Conservation (phyloP, 2,888 invertebrate species). For the Agrenia bidenticulata region DNA sequence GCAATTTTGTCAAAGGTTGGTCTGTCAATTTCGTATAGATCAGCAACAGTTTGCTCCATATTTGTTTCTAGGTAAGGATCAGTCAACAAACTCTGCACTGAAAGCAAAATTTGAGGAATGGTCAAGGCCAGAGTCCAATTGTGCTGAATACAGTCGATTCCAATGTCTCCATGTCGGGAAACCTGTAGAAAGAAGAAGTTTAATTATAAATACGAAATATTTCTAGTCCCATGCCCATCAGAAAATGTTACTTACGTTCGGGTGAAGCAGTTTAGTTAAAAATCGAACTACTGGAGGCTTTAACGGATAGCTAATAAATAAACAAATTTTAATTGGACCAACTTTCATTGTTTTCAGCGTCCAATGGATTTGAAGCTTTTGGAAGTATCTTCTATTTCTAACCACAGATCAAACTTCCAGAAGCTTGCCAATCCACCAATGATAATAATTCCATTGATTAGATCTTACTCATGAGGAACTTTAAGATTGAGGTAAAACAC, state of each 20-base stretch:
- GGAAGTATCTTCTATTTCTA: no score
- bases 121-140: constrained; percentile 95
- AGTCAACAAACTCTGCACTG: constrained; percentile 82
- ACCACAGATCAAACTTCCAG: no score
- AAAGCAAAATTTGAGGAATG: constrained; percentile 82
- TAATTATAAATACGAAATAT: not conserved
- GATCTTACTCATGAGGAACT: constrained; percentile 73
- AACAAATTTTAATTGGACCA: constrained; percentile 5
- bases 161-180: constrained; percentile 91
- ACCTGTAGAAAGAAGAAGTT: not conserved
- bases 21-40: constrained; percentile 73
- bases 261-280: constrained; percentile 89
- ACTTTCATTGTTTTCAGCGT: not conserved
- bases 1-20: constrained; percentile 77
- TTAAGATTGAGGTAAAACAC: constrained; percentile 87
- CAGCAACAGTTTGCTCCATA: constrained; percentile 84
- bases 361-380: no score
- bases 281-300: constrained; percentile 87
- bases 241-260: constrained; percentile 66
- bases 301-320: constrained; percentile 74
- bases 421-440: no score
- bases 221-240: not conserved
- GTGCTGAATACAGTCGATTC: constrained; percentile 90
- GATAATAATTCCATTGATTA: not conserved
- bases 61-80: constrained; percentile 82